Percentiles rank a stretch among this genome's conserved stretches.
phyloP scores from a whole-genome alignment of 2,797 vertebrate genomes.

The Streptopelia turtur region DNA sequence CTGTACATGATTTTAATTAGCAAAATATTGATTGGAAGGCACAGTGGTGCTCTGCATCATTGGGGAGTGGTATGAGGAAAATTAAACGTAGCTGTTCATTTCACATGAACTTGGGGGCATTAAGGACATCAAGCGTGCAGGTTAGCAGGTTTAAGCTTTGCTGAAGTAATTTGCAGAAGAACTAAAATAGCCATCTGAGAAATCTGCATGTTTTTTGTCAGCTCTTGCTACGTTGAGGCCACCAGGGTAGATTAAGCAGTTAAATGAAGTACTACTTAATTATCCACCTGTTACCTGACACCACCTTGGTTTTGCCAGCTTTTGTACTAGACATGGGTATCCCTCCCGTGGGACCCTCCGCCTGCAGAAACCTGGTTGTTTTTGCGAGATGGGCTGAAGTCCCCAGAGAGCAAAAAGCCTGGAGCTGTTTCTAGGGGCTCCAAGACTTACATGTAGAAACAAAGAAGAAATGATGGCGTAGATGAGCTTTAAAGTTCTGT shows the following conservation, averaged over 20 bases:
- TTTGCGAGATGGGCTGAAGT: neutral
- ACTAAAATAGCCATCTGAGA: neutral
- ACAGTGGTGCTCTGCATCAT: neutral
- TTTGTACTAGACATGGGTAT: neutral
- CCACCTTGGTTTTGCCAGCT: neutral
- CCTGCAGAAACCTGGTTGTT: neutral
- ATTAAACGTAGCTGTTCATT: neutral
- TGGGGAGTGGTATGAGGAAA: neutral
- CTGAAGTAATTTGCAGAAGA: neutral
- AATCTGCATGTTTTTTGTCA: neutral
- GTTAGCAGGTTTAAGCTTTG: neutral
- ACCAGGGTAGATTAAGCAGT: neutral
- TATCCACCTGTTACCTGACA: neutral
- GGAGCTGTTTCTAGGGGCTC: neutral
- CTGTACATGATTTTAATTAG: neutral
- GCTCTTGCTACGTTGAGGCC: neutral
- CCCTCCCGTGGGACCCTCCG: neutral
- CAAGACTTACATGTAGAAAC: neutral
- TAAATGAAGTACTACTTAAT: conserved; percentile 22
- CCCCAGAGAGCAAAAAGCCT: neutral
- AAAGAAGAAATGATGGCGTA: neutral
- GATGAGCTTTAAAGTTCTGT: neutral
- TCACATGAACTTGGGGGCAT: neutral
- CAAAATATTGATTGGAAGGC: neutral
- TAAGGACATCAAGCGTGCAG: neutral